Conservation (phyloP, 2,888 invertebrate genomes). For the Clostera curtula region DNA sequence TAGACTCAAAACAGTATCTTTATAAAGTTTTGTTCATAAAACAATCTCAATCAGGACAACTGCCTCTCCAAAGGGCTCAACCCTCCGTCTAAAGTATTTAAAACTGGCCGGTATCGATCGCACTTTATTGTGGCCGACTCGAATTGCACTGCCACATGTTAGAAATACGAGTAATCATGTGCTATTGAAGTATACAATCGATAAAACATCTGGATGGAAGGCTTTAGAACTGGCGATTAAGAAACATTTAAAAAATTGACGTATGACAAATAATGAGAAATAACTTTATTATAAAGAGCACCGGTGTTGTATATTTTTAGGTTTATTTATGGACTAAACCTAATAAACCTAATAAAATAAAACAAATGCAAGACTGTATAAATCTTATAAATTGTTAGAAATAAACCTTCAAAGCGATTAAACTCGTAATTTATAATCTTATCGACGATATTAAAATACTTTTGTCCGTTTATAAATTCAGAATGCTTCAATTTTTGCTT, state of each 20-base stretch:
- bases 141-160: slow-evolving; percentile 20
- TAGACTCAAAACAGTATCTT: slow-evolving; percentile 14
- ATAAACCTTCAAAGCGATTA: too few species aligned
- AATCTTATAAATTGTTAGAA: too few species aligned
- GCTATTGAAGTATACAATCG: neutral
- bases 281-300: neutral
- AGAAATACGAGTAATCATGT: neutral
- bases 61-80: slow-evolving; percentile 36
- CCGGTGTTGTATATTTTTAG: too few species aligned
- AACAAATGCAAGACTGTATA: too few species aligned
- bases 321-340: too few species aligned
- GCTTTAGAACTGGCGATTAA: too few species aligned
- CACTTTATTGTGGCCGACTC: slow-evolving; percentile 18
- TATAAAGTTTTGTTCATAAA: slow-evolving; percentile 21
- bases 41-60: slow-evolving; percentile 21
- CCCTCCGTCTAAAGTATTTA: slow-evolving; percentile 58
- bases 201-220: neutral
- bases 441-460: too few species aligned
- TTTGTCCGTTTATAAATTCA: too few species aligned
- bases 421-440: too few species aligned
- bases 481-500: too few species aligned
- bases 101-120: slow-evolving; percentile 55
- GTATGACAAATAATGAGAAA: neutral
- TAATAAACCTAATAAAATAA: too few species aligned
- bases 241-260: neutral